phyloP scores from a whole-genome alignment of 1,140 invertebrate genomes.

The Rhyacophila brunnea region DNA sequence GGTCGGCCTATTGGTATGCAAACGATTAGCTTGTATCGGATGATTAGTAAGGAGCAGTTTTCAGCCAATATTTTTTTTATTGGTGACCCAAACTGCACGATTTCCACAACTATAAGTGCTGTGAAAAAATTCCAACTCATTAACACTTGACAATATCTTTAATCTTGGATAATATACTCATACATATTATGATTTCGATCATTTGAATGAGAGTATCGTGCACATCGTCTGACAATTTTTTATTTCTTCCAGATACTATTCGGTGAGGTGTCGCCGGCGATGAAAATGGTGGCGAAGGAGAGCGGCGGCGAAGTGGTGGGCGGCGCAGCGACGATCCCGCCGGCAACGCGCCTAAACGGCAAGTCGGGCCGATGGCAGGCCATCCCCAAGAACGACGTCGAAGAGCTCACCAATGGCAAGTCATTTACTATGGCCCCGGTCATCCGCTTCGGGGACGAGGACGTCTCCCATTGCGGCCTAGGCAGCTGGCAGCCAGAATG shows the following conservation, averaged over 20 bases:
- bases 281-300: constrained; percentile 8
- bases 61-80: no score
- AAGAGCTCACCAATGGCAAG: constrained; percentile 13
- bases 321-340: not conserved
- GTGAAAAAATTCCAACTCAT: no score
- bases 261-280: not conserved
- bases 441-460: constrained; percentile 42
- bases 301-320: constrained; percentile 2
- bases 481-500: constrained; percentile 68
- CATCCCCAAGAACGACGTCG: constrained; percentile 12
- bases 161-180: no score
- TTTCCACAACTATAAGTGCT: no score
- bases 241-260: not conserved
- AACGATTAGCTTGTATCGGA: no score
- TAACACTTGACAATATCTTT: no score
- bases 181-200: no score
- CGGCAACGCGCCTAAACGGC: constrained; percentile 9
- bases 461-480: constrained; percentile 63
- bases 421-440: constrained; percentile 22
- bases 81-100: no score
- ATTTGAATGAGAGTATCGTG: no score
- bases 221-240: no score
- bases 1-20: no score
- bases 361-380: constrained; percentile 16
- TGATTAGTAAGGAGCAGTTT: no score